Conservation (phyloP, 92 coral and sea anemone genomes). For the Metridium senile region DNA sequence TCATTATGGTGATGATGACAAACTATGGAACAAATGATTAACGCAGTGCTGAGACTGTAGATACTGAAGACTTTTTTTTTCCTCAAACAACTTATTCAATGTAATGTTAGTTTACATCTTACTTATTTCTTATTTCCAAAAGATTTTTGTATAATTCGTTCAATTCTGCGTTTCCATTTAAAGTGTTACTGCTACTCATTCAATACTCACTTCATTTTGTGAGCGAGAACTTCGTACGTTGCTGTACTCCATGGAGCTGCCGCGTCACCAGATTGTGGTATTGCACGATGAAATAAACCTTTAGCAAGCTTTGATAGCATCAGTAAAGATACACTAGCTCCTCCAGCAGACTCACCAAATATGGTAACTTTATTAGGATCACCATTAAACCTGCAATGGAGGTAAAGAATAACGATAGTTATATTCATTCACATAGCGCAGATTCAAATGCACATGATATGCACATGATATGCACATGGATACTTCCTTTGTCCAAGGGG, state of each 20-base stretch:
- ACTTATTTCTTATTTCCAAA: neutral
- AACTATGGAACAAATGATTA: too few species aligned
- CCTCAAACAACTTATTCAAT: too few species aligned
- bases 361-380: slow-evolving; percentile 39
- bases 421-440: neutral
- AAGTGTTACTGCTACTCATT: neutral
- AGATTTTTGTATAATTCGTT: neutral
- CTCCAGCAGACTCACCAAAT: slow-evolving; percentile 49
- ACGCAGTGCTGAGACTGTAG: too few species aligned
- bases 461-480: neutral
- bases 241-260: slow-evolving; percentile 15
- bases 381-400: slow-evolving; percentile 27
- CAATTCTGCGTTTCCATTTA: neutral
- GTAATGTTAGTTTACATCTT: too few species aligned
- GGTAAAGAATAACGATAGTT: neutral
- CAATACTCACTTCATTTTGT: slow-evolving; percentile 11
- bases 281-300: slow-evolving; percentile 26
- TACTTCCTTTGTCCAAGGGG: too few species aligned
- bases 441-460: too few species aligned
- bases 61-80: too few species aligned
- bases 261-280: slow-evolving; percentile 26
- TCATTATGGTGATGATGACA: too few species aligned
- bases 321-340: slow-evolving; percentile 31
- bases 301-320: slow-evolving; percentile 33
- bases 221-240: neutral